Evolutionary conservation across 2,113 vertebrate genomes (phyloP).

Genomic region (Corydoras sp.): DNA sequence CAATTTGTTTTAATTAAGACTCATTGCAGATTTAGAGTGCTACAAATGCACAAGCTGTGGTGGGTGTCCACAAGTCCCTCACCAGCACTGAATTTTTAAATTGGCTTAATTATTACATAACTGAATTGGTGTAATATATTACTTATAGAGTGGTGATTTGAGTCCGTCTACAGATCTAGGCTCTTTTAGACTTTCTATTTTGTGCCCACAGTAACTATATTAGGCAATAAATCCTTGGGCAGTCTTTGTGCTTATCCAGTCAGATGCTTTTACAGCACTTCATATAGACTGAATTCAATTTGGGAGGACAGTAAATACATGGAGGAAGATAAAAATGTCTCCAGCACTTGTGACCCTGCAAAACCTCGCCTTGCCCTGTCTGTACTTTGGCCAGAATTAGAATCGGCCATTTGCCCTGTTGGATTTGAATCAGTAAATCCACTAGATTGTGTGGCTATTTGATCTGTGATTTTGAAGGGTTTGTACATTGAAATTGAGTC

Average conservation of each 20-base stretch:
- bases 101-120: too few species aligned
- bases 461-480: slow-evolving; percentile 12
- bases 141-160: too few species aligned
- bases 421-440: slow-evolving; percentile 22
- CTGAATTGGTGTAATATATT: too few species aligned
- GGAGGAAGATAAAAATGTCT: slow-evolving; percentile 13
- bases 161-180: neutral
- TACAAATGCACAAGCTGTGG: too few species aligned
- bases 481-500: too few species aligned
- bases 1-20: too few species aligned
- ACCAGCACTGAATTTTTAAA: too few species aligned
- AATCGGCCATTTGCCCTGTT: slow-evolving; percentile 11
- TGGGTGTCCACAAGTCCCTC: too few species aligned
- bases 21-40: too few species aligned
- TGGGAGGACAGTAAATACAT: slow-evolving; percentile 26
- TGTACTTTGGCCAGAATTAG: slow-evolving; percentile 21
- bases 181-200: slow-evolving; percentile 9
- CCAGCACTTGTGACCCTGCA: slow-evolving; percentile 11
- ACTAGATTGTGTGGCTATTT: neutral
- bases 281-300: slow-evolving; percentile 19
- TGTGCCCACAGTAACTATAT: slow-evolving; percentile 10
- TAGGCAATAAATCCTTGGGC: neutral
- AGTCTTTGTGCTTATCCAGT: neutral
- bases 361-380: neutral
- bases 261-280: slow-evolving; percentile 16